phyloP scores from a whole-genome alignment of 2,888 invertebrate genomes.

The Drosophila bunnanda region DNA sequence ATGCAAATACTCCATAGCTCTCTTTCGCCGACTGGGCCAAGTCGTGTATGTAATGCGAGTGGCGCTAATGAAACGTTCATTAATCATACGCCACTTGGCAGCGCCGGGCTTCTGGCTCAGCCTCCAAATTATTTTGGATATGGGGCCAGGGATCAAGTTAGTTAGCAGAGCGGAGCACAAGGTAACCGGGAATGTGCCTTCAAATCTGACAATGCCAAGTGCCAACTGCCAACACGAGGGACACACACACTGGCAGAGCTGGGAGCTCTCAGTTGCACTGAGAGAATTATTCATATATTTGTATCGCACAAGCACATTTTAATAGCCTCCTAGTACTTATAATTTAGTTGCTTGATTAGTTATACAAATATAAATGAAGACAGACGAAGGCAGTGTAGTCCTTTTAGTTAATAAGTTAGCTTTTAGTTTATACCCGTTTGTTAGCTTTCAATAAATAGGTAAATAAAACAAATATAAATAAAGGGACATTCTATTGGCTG shows the following conservation, averaged over 20 bases:
- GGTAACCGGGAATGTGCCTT: constrained; percentile 36
- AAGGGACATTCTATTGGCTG: too few relatives aligned
- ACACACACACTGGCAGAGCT: constrained; percentile 7
- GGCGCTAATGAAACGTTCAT: constrained; percentile 78
- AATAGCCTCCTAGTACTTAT: too few relatives aligned
- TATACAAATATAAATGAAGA: neutral
- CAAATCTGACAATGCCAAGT: constrained; percentile 65
- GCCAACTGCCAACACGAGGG: constrained; percentile 58
- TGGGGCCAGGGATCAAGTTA: constrained; percentile 32
- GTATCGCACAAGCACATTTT: neutral
- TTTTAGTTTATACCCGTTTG: too few relatives aligned
- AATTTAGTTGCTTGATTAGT: neutral
- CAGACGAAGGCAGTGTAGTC: too few relatives aligned
- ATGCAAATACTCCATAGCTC: constrained; percentile 61
- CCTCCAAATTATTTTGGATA: constrained; percentile 34
- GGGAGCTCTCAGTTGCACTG: constrained; percentile 5
- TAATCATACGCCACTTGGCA: constrained; percentile 73
- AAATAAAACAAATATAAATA: neutral
- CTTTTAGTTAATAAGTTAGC: too few relatives aligned
- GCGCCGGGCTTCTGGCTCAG: constrained; percentile 37
- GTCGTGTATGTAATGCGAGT: constrained; percentile 63
- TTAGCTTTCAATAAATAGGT: too few relatives aligned
- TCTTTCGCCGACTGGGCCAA: constrained; percentile 33
- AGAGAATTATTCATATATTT: neutral
- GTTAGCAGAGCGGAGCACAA: constrained; percentile 35